phyloP scores from a whole-genome alignment of 37 sponge, comb jelly and placozoan species.

The Diacarnus erythraeanus region DNA sequence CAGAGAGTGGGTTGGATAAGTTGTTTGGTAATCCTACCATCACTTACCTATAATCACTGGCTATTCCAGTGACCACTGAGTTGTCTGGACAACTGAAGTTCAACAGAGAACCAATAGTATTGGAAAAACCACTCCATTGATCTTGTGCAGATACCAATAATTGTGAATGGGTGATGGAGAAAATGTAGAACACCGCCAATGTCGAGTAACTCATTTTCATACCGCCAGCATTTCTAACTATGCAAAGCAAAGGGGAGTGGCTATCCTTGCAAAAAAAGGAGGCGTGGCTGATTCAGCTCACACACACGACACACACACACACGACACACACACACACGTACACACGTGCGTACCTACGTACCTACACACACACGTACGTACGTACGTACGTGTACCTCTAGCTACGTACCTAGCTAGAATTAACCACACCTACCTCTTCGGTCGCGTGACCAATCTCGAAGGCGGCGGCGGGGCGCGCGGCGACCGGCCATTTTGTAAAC shows the following conservation, averaged over 20 bases:
- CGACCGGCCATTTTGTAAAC: neutral
- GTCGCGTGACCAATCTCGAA: no score
- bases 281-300: neutral
- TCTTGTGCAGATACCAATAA: neutral
- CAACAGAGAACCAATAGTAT: slow-evolving; percentile 15
- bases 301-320: no score
- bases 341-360: no score
- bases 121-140: slow-evolving; percentile 61
- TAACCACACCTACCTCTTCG: no score
- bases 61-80: slow-evolving; percentile 48
- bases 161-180: no score
- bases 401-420: no score
- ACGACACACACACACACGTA: no score
- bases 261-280: no score
- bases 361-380: no score
- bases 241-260: neutral
- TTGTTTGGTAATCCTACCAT: no score
- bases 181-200: neutral
- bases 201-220: neutral
- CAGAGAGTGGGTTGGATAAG: neutral
- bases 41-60: slow-evolving; percentile 53
- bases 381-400: no score
- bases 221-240: neutral
- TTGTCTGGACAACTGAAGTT: slow-evolving; percentile 47
- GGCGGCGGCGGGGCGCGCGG: no score